These are phyloP conservation scores for Arizona elegans DNA, from an alignment of 2,113 vertebrate genomes.

Conservation along the genomic window DNA sequence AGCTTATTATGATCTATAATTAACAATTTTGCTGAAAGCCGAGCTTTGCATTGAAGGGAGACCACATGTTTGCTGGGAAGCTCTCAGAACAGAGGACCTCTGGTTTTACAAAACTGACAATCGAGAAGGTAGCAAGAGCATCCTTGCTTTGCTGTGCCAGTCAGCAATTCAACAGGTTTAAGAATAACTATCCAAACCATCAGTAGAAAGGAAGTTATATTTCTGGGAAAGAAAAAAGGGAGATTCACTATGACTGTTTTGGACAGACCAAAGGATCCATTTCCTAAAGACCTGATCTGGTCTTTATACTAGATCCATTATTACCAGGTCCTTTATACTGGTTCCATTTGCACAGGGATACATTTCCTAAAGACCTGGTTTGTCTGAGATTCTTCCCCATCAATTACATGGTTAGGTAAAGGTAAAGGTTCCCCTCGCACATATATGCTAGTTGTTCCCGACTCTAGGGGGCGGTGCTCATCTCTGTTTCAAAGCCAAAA, in stretches of 20 bases:
- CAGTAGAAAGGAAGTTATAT: neutral
- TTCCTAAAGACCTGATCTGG: neutral
- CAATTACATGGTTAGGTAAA: neutral
- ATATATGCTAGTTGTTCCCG: no score
- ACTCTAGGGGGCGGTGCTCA: no score
- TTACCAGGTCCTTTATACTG: neutral
- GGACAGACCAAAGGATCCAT: neutral
- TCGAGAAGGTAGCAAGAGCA: neutral
- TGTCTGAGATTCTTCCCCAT: neutral
- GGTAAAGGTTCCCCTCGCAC: no score
- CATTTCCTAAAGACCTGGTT: neutral
- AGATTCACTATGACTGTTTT: accelerated
- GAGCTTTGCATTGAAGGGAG: slow-evolving; percentile 61
- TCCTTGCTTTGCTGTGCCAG: slow-evolving; percentile 21
- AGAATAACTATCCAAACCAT: neutral
- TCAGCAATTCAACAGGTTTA: neutral
- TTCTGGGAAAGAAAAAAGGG: neutral
- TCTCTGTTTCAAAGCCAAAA: no score
- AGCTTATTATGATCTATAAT: slow-evolving; percentile 75
- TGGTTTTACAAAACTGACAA: slow-evolving; percentile 57
- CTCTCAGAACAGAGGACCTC: slow-evolving; percentile 43
- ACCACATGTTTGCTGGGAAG: slow-evolving; percentile 59
- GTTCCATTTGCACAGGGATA: neutral
- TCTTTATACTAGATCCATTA: neutral
- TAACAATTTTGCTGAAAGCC: slow-evolving; percentile 75